Percentiles rank a stretch among this genome's conserved stretches.
phyloP scores from a whole-genome alignment of 2,113 vertebrate species.

The Mirza zaza region DNA sequence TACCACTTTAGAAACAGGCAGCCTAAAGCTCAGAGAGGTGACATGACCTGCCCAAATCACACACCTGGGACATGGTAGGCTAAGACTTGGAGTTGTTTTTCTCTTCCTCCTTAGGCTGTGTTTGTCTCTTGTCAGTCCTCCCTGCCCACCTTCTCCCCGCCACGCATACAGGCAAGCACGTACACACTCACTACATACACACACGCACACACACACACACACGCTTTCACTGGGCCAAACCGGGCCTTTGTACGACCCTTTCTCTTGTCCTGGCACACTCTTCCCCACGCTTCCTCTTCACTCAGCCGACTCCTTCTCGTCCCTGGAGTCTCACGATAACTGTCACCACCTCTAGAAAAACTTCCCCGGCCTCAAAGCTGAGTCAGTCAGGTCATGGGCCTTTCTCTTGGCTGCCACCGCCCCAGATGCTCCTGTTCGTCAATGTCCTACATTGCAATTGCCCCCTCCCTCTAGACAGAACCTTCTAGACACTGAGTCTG shows the following conservation, averaged over 20 bases:
- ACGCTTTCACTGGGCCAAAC: not conserved
- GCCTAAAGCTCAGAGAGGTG: not conserved
- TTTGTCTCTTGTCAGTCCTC: not conserved
- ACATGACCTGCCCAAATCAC: not conserved
- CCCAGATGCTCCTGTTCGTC: not conserved
- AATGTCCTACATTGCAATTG: not conserved
- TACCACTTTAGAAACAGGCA: not conserved
- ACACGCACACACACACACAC: fast-evolving
- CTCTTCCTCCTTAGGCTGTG: not conserved
- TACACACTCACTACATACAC: not conserved
- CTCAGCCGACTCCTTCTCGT: not conserved
- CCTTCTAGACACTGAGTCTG: not conserved
- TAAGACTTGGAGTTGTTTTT: not conserved
- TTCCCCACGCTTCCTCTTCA: not conserved
- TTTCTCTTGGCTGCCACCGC: not conserved
- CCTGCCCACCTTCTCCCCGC: not conserved
- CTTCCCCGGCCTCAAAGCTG: not conserved
- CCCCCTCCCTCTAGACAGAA: not conserved
- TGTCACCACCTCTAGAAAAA: not conserved
- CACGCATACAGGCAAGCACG: not conserved
- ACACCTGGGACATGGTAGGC: not conserved
- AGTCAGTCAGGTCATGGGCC: too few species aligned
- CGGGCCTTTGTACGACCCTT: not conserved
- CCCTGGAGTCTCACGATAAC: not conserved
- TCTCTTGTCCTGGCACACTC: not conserved